Evolutionary conservation across 2,113 vertebrate species (phyloP).

Genomic region (Heterochromis multidens): DNA sequence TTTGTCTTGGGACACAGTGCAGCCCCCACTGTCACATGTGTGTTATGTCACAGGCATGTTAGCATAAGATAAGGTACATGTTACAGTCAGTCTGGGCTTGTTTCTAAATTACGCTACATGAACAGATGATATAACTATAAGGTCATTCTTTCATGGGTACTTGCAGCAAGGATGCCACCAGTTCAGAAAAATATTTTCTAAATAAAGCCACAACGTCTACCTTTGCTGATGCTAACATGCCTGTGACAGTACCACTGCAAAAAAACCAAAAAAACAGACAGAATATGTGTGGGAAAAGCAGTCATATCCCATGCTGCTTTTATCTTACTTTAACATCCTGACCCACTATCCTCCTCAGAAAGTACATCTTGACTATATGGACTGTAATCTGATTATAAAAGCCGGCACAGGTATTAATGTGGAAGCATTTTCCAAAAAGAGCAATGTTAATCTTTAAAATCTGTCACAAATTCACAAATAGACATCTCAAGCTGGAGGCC

Average conservation of each 20-base stretch:
- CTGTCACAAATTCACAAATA: background rate
- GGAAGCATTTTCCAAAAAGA: background rate
- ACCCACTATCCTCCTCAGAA: conserved; percentile 31
- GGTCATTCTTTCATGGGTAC: background rate
- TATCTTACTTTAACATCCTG: conserved; percentile 6
- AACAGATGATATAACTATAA: background rate
- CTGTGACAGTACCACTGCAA: background rate
- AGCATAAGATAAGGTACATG: background rate
- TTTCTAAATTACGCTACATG: background rate
- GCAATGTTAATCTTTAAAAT: conserved; percentile 3
- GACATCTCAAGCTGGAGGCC: background rate
- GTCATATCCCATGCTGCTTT: background rate
- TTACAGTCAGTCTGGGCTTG: background rate
- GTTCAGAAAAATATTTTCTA: background rate
- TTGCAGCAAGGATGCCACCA: background rate
- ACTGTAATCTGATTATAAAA: conserved; percentile 38
- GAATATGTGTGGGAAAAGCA: conserved; percentile 4
- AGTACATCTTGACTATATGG: background rate
- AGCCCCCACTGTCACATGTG: background rate
- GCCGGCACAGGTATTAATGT: conserved; percentile 6
- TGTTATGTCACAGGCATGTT: background rate
- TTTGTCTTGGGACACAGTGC: background rate
- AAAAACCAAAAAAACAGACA: background rate
- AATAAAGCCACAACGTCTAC: background rate
- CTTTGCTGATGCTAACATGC: background rate